phyloP scores from a whole-genome alignment of 2,113 vertebrate species.

The Neolamprologus toae region DNA sequence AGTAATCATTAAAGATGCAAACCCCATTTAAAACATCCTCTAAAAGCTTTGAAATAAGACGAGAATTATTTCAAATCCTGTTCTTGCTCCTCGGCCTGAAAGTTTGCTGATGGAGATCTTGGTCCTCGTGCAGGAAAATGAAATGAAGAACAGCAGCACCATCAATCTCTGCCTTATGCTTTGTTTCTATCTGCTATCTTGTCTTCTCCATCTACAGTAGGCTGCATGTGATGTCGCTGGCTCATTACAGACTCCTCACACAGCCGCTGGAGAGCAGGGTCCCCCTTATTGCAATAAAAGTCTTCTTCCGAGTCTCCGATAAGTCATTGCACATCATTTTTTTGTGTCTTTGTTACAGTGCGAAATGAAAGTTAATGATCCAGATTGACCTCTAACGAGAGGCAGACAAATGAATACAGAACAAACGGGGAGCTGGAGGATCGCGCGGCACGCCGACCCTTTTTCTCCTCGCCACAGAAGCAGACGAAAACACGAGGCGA shows the following conservation, averaged over 20 bases:
- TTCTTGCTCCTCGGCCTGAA: neutral
- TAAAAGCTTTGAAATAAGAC: constrained; percentile 4
- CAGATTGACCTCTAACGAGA: constrained; percentile 54
- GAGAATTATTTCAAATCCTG: neutral
- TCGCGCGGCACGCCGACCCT: constrained; percentile 31
- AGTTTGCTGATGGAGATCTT: constrained; percentile 10
- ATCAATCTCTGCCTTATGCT: constrained; percentile 51
- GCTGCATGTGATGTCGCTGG: constrained; percentile 13
- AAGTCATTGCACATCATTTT: constrained; percentile 19
- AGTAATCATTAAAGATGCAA: constrained; percentile 22
- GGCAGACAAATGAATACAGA: constrained; percentile 46
- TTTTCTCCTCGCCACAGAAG: constrained; percentile 15
- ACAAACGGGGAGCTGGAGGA: constrained; percentile 24
- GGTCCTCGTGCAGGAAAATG: constrained; percentile 28
- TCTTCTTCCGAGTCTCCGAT: constrained; percentile 4
- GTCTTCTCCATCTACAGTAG: neutral
- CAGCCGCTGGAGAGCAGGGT: neutral
- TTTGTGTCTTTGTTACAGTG: constrained; percentile 34
- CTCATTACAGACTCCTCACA: constrained; percentile 51
- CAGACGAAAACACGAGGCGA: constrained; percentile 24
- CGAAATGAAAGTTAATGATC: constrained; percentile 57
- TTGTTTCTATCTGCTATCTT: constrained; percentile 24
- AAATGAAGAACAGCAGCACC: constrained; percentile 28
- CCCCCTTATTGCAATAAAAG: neutral
- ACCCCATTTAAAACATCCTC: neutral